phyloP scores from a whole-genome alignment of 2,113 vertebrate species.

The Neodon shergylaensis region DNA sequence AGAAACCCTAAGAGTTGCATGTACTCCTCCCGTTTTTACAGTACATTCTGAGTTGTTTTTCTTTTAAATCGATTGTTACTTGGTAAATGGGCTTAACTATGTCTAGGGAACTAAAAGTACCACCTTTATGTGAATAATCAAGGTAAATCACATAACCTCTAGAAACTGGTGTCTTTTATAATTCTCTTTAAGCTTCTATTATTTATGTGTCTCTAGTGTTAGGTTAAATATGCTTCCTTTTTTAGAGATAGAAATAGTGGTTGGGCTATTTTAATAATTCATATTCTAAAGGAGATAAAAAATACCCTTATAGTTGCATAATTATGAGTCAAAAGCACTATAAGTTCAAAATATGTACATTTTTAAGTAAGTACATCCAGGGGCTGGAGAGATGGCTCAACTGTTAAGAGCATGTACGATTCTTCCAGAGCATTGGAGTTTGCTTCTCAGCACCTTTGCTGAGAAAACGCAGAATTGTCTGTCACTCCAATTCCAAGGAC shows the following conservation, averaged over 20 bases:
- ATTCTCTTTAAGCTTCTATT: slow-evolving; percentile 42
- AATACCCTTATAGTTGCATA: slow-evolving; percentile 43
- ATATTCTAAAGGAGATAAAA: background rate
- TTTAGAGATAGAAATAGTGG: slow-evolving; percentile 43
- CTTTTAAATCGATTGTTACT: slow-evolving; percentile 52
- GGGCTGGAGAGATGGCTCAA: background rate
- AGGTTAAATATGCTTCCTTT: slow-evolving; percentile 51
- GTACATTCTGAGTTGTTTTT: slow-evolving; percentile 26
- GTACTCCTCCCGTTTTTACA: background rate
- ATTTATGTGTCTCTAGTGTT: slow-evolving; percentile 35
- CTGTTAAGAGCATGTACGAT: background rate
- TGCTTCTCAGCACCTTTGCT: background rate
- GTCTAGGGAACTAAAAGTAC: slow-evolving; percentile 47
- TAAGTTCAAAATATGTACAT: slow-evolving; percentile 16
- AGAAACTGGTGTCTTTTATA: slow-evolving; percentile 37
- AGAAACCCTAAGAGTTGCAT: background rate
- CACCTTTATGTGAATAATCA: slow-evolving; percentile 39
- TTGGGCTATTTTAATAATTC: slow-evolving; percentile 59
- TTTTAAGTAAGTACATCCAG: background rate
- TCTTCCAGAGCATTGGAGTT: background rate
- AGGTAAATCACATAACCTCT: slow-evolving; percentile 45
- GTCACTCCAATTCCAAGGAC: too few species aligned
- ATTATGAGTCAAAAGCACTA: slow-evolving; percentile 52
- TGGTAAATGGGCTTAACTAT: slow-evolving; percentile 8
- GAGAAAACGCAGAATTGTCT: background rate